Evolutionary conservation across 2,888 invertebrate genomes (phyloP), one percentile per base, ranked within the genome.

Genomic region (Theretra japonica): DNA sequence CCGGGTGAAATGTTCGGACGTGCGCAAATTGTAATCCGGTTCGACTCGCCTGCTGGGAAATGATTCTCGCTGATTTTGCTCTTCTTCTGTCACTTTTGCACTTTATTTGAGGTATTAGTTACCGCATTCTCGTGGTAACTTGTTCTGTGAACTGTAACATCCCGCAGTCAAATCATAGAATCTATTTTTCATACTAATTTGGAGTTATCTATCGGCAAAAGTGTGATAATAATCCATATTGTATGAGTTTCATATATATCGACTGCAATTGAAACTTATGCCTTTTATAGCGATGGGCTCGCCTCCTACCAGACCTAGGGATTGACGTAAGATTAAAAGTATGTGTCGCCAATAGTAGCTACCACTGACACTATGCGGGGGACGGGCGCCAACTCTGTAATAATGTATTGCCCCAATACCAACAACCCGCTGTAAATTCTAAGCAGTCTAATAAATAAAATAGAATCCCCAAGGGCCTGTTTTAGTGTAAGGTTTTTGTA

Each of bases 1-100:
- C 41, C 48, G 65, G 6, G 17, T 21, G 17, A 17, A 41, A 48
- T 48, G 65, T 48, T 41, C 25, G 65, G 48, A 23, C 23, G 48
- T 23, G 23, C 23, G 65, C 65, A 65, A 65, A 48, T 65, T 65
- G 65, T 65, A 65, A 65, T 65, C 65, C 65, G 41, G 41, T 65
- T 65, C 53, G 7, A 48, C 25, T 48, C 6, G 23, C 62, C 62
- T 21, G n/a, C 17, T 25, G 23, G 41, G 65, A 48, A 17, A 21
- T 65, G 48, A 60, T n/a, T n/a, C 30, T 6, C 48, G 65, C 6
- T 48, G 65, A 65, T 65, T 65, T 65, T 62, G 8, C n/a, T 2
- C 33, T 62, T 59, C 59, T 21, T 28, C 5, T 28, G 28, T 28
- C 4, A 28, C 28, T 28, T 17, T 58, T 25, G 25, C 25, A 56